Conservation (phyloP, 2,888 invertebrate genomes). For the Poecilobothrus nobilitatus region DNA sequence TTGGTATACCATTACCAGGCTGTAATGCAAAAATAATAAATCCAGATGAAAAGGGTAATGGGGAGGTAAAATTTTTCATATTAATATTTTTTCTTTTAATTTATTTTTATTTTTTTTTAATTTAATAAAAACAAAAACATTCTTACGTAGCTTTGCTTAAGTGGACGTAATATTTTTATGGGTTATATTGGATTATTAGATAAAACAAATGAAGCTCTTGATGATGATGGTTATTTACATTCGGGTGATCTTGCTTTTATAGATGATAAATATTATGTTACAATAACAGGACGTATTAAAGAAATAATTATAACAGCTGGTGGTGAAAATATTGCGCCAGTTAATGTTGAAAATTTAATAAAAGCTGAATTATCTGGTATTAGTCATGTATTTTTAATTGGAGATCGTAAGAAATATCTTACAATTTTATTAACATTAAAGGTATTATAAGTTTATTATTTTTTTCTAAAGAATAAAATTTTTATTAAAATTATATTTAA, state of each 20-base stretch:
- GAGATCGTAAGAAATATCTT: slow-evolving; percentile 79
- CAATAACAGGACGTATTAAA: slow-evolving; percentile 67
- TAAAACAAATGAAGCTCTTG: slow-evolving; percentile 68
- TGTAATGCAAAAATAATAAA: slow-evolving; percentile 63
- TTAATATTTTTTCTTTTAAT: not conserved
- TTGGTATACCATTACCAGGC: slow-evolving; percentile 63
- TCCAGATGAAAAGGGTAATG: slow-evolving; percentile 64
- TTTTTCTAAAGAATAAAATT: slow-evolving; percentile 8
- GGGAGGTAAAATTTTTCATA: slow-evolving; percentile 46
- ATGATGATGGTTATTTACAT: slow-evolving; percentile 75
- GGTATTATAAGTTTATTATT: slow-evolving; percentile 49
- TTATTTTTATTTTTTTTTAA: too few relatives aligned
- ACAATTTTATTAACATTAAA: slow-evolving; percentile 78
- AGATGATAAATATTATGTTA: slow-evolving; percentile 65
- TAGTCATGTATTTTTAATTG: slow-evolving; percentile 77
- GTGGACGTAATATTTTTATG: slow-evolving; percentile 79
- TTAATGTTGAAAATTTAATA: slow-evolving; percentile 74
- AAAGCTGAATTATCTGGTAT: slow-evolving; percentile 66
- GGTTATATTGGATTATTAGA: slow-evolving; percentile 68
- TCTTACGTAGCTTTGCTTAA: slow-evolving; percentile 53
- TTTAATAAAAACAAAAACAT: not conserved
- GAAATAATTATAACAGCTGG: slow-evolving; percentile 89
- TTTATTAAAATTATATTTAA: not conserved
- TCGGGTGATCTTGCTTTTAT: slow-evolving; percentile 79
- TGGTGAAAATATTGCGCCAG: slow-evolving; percentile 86